Evolutionary conservation across 1,140 invertebrate species (phyloP).

Genomic region (Meteorus sp.): DNA sequence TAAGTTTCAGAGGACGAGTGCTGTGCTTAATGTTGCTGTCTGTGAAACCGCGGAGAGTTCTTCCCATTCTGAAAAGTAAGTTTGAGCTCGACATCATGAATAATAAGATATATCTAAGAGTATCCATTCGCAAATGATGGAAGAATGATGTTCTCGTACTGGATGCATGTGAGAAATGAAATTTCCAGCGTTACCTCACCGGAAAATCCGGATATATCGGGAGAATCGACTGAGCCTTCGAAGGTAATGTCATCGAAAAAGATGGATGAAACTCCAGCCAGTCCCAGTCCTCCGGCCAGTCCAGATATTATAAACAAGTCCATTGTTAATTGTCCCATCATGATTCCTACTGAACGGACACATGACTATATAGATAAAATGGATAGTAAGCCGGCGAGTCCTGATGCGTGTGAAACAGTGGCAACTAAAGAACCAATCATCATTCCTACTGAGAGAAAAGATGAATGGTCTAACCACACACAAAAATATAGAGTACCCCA

Average conservation of each 20-base stretch:
- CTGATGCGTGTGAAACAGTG: slow-evolving; percentile 30
- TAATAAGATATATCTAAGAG: not conserved
- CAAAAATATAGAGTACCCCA: too few relatives aligned
- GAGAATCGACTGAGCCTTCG: not conserved
- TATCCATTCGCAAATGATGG: too few relatives aligned
- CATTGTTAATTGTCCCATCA: slow-evolving; percentile 40
- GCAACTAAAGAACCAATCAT: slow-evolving; percentile 34
- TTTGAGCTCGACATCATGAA: not conserved
- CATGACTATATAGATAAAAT: slow-evolving; percentile 21
- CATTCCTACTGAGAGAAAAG: slow-evolving; percentile 37
- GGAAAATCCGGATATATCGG: slow-evolving; percentile 9
- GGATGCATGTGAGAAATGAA: too few relatives aligned
- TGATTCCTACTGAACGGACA: slow-evolving; percentile 52
- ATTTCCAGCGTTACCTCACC: not conserved
- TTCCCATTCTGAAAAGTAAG: slow-evolving; percentile 9
- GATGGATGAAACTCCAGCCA: slow-evolving; percentile 49
- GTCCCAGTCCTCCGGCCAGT: slow-evolving; percentile 51
- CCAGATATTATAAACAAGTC: slow-evolving; percentile 32
- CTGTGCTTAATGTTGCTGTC: slow-evolving; percentile 25
- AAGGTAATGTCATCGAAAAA: not conserved
- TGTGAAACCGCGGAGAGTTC: slow-evolving; percentile 24
- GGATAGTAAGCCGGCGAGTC: slow-evolving; percentile 28
- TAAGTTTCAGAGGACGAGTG: slow-evolving; percentile 44
- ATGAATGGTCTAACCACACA: not conserved
- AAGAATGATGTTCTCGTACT: too few relatives aligned